These are phyloP conservation scores for Drosophila setifemur DNA, from an alignment of 1,140 invertebrate species.

Conservation along the genomic window DNA sequence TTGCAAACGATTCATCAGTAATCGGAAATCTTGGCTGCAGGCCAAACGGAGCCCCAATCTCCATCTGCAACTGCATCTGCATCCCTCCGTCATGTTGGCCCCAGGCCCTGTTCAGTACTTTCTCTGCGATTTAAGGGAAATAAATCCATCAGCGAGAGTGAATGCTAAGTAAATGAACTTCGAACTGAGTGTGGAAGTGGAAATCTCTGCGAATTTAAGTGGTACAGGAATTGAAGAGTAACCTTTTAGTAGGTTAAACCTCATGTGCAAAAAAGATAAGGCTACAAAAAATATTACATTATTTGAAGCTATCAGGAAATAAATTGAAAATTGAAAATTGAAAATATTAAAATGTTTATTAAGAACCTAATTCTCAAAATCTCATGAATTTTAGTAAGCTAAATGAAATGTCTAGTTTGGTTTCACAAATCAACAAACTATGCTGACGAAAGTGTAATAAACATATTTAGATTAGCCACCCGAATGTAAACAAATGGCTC, in stretches of 20 bases:
- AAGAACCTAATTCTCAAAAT: too few relatives aligned
- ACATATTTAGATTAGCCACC: conserved; percentile 42
- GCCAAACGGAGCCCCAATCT: conserved; percentile 26
- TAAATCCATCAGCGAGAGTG: conserved; percentile 2
- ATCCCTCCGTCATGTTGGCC: not conserved
- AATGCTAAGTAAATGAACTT: conserved; percentile 17
- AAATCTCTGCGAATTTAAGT: not conserved
- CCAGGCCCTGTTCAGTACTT: not conserved
- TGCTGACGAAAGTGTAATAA: not conserved
- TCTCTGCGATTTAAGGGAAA: conserved; percentile 13
- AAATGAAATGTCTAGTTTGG: not conserved
- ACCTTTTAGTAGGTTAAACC: too few relatives aligned
- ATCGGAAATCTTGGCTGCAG: conserved; percentile 39
- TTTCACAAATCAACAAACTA: not conserved
- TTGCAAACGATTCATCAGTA: conserved; percentile 27
- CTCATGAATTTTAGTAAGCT: too few relatives aligned
- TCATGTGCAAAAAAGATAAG: too few relatives aligned
- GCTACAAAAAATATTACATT: too few relatives aligned
- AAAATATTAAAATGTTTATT: too few relatives aligned
- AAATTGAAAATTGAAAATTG: too few relatives aligned
- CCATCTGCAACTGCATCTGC: not conserved
- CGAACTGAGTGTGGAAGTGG: conserved; percentile 1
- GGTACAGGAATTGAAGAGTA: not conserved
- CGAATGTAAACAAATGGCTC: conserved; percentile 21
- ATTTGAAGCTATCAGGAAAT: too few relatives aligned